Percentiles rank a stretch among this genome's conserved stretches.
These are phyloP conservation scores for Amblyjoppa fuscipennis DNA, from an alignment of 2,888 invertebrate species.

Conservation along the genomic window DNA sequence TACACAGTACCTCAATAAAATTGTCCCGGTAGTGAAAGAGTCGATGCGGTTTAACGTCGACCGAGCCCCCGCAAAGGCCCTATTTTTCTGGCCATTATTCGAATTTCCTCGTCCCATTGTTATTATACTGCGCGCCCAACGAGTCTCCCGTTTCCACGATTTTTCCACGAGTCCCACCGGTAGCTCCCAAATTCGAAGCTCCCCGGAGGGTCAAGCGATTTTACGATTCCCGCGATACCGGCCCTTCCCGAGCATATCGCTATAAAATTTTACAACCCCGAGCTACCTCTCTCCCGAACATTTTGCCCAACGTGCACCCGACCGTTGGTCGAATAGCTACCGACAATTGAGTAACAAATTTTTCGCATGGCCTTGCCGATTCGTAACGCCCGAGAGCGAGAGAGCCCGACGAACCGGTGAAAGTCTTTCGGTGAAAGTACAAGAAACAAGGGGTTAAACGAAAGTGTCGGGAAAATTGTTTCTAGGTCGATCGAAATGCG, in stretches of 20 bases:
- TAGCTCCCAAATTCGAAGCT: not conserved
- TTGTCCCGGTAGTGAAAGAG: conserved; percentile 3
- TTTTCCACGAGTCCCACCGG: conserved; percentile 8
- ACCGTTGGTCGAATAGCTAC: conserved; percentile 14
- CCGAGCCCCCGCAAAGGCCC: conserved; percentile 30
- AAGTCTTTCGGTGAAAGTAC: conserved; percentile 67
- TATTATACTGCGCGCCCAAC: not conserved
- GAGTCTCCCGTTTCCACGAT: conserved; percentile 7
- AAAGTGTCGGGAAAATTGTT: conserved; percentile 62
- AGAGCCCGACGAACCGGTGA: conserved; percentile 35
- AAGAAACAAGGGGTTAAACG: conserved; percentile 43
- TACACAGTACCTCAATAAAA: conserved; percentile 14
- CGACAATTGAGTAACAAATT: conserved; percentile 52
- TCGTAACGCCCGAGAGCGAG: not conserved
- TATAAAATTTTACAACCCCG: conserved; percentile 43
- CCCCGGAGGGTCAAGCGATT: conserved; percentile 22
- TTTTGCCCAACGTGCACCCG: not conserved
- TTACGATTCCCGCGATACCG: conserved; percentile 48
- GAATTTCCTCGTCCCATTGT: conserved; percentile 13
- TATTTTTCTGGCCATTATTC: conserved; percentile 35
- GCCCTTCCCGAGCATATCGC: conserved; percentile 26
- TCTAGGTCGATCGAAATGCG: conserved; percentile 34
- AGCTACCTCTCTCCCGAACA: not conserved
- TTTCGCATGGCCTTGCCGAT: conserved; percentile 38
- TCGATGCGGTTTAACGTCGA: conserved; percentile 46